These are phyloP conservation scores for Drosophila equinoxialis DNA, from an alignment of 1,140 invertebrate species.

Conservation along the genomic window DNA sequence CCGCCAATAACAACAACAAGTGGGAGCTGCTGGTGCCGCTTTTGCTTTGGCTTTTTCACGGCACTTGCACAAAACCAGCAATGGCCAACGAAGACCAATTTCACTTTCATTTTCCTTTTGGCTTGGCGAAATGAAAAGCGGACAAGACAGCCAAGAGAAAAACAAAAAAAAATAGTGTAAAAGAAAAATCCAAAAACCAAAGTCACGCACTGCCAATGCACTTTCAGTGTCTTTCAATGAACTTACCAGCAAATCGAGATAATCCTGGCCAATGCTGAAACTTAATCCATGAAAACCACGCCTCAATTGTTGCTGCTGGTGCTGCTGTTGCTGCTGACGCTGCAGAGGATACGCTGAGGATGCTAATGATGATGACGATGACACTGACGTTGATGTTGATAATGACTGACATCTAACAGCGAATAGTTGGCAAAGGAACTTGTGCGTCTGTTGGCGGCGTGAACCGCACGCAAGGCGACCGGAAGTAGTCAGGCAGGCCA, in stretches of 20 bases:
- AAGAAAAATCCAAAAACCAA: conserved; percentile 49
- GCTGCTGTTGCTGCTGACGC: conserved; percentile 8
- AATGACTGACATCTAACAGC: conserved; percentile 30
- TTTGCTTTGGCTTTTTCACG: conserved; percentile 54
- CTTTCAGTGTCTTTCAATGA: conserved; percentile 51
- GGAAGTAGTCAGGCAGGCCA: conserved; percentile 81
- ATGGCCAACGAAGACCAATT: conserved; percentile 62
- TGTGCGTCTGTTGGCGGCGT: conserved; percentile 69
- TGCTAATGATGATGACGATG: conserved; percentile 1
- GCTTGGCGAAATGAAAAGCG: conserved; percentile 55
- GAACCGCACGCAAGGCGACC: conserved; percentile 76
- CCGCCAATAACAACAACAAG: conserved; percentile 65
- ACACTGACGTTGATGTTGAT: conserved; percentile 19
- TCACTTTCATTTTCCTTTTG: conserved; percentile 79
- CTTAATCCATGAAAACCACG: conserved; percentile 70
- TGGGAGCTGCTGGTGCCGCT: conserved; percentile 44
- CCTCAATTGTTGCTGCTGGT: conserved; percentile 35
- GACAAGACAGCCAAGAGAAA: conserved; percentile 41
- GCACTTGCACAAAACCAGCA: conserved; percentile 74
- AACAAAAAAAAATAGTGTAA: background rate
- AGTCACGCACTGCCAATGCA: conserved; percentile 77
- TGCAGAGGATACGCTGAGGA: conserved; percentile 5
- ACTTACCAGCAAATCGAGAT: conserved; percentile 69
- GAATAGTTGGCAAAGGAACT: conserved; percentile 64
- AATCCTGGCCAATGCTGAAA: conserved; percentile 63